Conservation (phyloP, 92 coral and sea anemone genomes). For the Actinostola sp. region DNA sequence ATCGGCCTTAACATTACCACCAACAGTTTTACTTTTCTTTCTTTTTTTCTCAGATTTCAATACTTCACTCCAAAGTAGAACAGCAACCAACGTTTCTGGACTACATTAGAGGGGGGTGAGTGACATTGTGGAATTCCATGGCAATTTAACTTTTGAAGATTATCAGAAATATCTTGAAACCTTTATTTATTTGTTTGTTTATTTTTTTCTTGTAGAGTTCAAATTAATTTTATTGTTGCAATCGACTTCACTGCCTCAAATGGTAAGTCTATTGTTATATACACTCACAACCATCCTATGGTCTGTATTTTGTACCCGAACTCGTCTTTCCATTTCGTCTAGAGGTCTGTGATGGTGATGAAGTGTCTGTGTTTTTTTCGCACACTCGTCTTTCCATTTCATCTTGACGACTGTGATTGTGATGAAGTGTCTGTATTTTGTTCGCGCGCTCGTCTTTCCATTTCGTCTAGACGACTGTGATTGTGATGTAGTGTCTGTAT, state of each 20-base stretch:
- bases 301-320: not conserved
- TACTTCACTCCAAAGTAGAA: conserved; percentile 80
- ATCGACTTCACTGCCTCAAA: conserved; percentile 98
- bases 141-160: not conserved
- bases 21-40: conserved; percentile 1
- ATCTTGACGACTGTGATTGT: no score
- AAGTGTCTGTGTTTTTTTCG: no score
- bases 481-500: no score
- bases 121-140: not conserved
- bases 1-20: no score
- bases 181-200: not conserved
- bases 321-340: no score
- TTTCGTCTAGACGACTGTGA: no score
- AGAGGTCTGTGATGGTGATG: no score
- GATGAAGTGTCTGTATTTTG: no score
- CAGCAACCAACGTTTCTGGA: conserved; percentile 96
- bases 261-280: conserved; percentile 58
- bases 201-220: conserved; percentile 60
- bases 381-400: no score
- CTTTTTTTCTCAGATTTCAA: conserved; percentile 57
- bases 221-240: conserved; percentile 91
- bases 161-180: not conserved
- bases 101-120: conserved; percentile 96
- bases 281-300: not conserved
- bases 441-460: not conserved